These are phyloP conservation scores for Eutolmus rufibarbis DNA, from an alignment of 2,888 invertebrate genomes.

Conservation along the genomic window DNA sequence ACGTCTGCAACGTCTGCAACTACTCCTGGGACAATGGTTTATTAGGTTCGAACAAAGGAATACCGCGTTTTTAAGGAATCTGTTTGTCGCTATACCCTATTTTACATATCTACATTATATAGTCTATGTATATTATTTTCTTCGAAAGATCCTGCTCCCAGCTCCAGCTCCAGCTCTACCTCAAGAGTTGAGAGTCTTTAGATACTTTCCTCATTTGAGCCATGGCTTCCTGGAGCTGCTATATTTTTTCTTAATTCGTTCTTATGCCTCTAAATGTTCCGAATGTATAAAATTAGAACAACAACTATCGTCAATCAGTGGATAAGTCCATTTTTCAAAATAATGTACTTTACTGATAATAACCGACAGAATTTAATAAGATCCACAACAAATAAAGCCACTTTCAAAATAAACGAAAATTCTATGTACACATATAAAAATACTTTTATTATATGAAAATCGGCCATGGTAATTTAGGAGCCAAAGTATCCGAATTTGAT, in stretches of 20 bases:
- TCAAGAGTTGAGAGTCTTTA: not conserved
- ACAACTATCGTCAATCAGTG: no score
- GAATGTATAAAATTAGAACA: no score
- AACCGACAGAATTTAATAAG: no score
- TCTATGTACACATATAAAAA: no score
- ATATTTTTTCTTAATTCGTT: not conserved
- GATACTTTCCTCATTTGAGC: not conserved
- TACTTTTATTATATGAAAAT: no score
- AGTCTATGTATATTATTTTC: not conserved
- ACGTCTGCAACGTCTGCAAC: not conserved
- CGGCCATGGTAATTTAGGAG: no score
- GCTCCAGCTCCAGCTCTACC: not conserved
- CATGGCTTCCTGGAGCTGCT: not conserved
- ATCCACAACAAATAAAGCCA: no score
- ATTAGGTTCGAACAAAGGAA: not conserved
- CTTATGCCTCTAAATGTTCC: not conserved
- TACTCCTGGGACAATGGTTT: not conserved
- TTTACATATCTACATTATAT: no score
- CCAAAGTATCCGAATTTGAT: no score
- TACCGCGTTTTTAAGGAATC: not conserved
- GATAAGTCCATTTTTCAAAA: not conserved
- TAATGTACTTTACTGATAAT: not conserved
- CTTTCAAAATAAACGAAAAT: no score
- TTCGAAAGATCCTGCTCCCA: not conserved
- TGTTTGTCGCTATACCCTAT: not conserved